Base-by-base conservation (phyloP, 2,888 invertebrate genomes). In the Geotrupes spiniger region DNA sequence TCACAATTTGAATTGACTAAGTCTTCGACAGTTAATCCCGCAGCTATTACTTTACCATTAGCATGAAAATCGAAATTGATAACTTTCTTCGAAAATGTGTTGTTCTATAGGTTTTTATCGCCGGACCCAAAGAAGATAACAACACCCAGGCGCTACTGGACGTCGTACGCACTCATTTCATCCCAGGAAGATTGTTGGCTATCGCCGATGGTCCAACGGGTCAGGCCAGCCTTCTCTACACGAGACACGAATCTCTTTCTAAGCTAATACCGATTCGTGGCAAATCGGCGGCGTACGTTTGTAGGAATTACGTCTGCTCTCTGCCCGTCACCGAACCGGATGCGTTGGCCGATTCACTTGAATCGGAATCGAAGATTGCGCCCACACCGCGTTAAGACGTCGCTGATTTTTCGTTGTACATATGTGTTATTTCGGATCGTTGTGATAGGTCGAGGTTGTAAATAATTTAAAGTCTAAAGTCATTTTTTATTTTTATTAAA, bases 261-360 rank as follows among this genome's bases (percentile, higher is more conserved):
- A 78, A 80, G 40, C 52, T 73, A 40, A 59, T 77, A 39, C 74
- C 77, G 2, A 69, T 78, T 0, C 78, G 81, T 16, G 84, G 82
- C 15, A 79, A 78, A 43, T 81, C 88, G 0, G 82, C 85, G 0
- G 89, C 85, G 14, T 89, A 85, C 68, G 86, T 90, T n/a, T 91
- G 91, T 66, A 78, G 84, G 4, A 83, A 87, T 59, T 84, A 81
- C 68, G 77, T 85, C 1, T 91, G 90, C 69, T 83, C 84, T 3
- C 72, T 89, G 43, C 90, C 90, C 1, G 85, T 89, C 37, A 84
- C 83, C 0, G 81, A 82, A 42, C 80, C 83, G 0, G 77, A 79
- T 10, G 80, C 84, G 45, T 75, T 89, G 6, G 80, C 78, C 48
- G 72, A 71, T 12, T 70, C 84, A 12, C 73, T 88, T 6, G 38